Base-by-base conservation (phyloP, 2,888 invertebrate genomes). In the Leptura quadrifasciata region DNA sequence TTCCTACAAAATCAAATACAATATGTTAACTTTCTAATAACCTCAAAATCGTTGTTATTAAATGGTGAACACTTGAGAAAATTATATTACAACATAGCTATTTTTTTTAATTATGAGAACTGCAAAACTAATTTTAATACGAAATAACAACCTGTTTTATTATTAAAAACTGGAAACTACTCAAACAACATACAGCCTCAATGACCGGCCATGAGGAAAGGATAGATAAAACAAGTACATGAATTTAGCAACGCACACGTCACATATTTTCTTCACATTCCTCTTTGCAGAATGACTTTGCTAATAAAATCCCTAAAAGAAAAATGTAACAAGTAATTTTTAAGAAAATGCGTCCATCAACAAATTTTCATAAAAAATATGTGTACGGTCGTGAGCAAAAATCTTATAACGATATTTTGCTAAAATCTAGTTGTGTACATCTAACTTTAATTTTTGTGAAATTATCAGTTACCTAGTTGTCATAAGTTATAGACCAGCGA, bases 141-240 rank as follows among this genome's bases (percentile, higher is more conserved):
- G 27, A 24, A 54, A 21, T 54, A 71, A 55, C 35, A 18, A 55
- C 68, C 58, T 69, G 57, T 39, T 57, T 65, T 57, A 18, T 68
- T 63, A 5, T 20, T 20, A 39, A 21, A 63, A 47, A 20, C 6
- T 12, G 24, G 2, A 10, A 65, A 52, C 12, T 21, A 31, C 6
- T 31, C 63, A 10, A 52, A 54, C 21, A 74, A 76, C 72, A 75
- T 76, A 75, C 82, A 79, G 82, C 77, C 78, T 77, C 75, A 79
- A 76, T 69, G 69, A 83, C 82, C 82, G 80, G 82, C 85, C 85
- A 85, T 85, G 85, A 84, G 84, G 83, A 86, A 86, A 83, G 80
- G 81, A 81, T 68, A 74, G 35, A 24, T 21, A 31, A 68, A 39
- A 39, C 39, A 39, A 2, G 1, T 2, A n/a, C 10, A 18, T 61